Conservation (phyloP, 2,888 invertebrate genomes). For the Hesperia comma region DNA sequence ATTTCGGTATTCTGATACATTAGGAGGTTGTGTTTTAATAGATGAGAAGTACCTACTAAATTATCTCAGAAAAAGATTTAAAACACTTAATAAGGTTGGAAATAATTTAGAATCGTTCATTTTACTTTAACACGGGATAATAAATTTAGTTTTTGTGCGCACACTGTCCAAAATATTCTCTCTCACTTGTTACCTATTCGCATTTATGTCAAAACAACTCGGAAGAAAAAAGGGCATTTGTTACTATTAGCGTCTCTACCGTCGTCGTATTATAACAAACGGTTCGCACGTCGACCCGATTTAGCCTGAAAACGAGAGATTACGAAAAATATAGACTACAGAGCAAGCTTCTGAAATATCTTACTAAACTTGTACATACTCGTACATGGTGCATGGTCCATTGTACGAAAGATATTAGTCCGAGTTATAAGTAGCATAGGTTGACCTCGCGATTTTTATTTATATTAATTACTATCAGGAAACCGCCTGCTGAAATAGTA, state of each 20-base stretch:
- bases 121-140: slow-evolving; percentile 1
- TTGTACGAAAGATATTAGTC: too few relatives aligned
- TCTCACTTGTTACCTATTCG: slow-evolving; percentile 23
- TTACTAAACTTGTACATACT: too few relatives aligned
- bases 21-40: too few relatives aligned
- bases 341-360: background rate
- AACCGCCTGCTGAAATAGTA: too few relatives aligned
- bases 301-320: slow-evolving; percentile 18
- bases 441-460: too few relatives aligned
- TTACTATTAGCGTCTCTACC: slow-evolving; percentile 30
- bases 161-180: slow-evolving; percentile 19
- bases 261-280: slow-evolving; percentile 32
- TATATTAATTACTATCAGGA: too few relatives aligned
- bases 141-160: slow-evolving; percentile 16
- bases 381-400: too few relatives aligned
- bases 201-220: slow-evolving; percentile 32
- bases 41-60: too few relatives aligned
- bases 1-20: too few relatives aligned
- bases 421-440: too few relatives aligned
- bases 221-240: slow-evolving; percentile 32
- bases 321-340: slow-evolving; percentile 12
- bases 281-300: slow-evolving; percentile 21
- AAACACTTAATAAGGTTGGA: background rate
- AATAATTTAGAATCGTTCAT: background rate
- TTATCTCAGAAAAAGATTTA: too few relatives aligned